These are phyloP conservation scores for Pristis pectinata DNA, from an alignment of 2,797 vertebrate genomes.

Conservation along the genomic window DNA sequence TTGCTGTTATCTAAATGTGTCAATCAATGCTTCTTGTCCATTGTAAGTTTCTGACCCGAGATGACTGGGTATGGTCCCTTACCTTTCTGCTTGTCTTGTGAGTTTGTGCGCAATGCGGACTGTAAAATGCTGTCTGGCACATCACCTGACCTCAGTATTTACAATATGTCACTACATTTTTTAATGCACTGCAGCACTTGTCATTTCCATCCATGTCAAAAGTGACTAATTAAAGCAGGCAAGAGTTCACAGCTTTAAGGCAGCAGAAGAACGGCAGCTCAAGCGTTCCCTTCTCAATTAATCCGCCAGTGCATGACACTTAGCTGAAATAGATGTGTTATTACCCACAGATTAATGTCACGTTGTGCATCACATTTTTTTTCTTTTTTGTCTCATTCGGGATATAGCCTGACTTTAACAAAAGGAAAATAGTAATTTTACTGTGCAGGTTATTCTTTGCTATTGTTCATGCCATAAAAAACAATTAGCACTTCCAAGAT, in stretches of 20 bases:
- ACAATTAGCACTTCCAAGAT: conserved; percentile 17
- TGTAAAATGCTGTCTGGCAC: not conserved
- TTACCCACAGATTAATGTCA: conserved; percentile 41
- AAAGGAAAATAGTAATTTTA: not conserved
- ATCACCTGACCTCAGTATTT: conserved; percentile 37
- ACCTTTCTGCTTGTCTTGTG: not conserved
- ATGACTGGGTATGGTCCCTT: not conserved
- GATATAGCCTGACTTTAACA: not conserved
- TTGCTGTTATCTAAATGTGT: not conserved
- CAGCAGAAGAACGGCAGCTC: conserved; percentile 27
- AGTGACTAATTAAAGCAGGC: conserved; percentile 40
- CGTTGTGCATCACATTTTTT: conserved; percentile 23
- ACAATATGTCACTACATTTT: conserved; percentile 31
- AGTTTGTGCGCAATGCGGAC: not conserved
- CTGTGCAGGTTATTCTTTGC: not conserved
- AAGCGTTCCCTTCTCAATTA: conserved; percentile 38
- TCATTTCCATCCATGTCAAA: conserved; percentile 38
- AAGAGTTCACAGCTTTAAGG: conserved; percentile 38
- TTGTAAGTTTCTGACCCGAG: too few relatives aligned
- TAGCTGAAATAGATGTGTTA: conserved; percentile 40
- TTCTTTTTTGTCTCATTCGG: not conserved
- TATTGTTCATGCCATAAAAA: not conserved
- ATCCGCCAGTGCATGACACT: conserved; percentile 39
- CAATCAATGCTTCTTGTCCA: not conserved
- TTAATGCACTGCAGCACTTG: conserved; percentile 28